Evolutionary conservation across 1,140 invertebrate genomes (phyloP).

Genomic region (Bombus huntii): DNA sequence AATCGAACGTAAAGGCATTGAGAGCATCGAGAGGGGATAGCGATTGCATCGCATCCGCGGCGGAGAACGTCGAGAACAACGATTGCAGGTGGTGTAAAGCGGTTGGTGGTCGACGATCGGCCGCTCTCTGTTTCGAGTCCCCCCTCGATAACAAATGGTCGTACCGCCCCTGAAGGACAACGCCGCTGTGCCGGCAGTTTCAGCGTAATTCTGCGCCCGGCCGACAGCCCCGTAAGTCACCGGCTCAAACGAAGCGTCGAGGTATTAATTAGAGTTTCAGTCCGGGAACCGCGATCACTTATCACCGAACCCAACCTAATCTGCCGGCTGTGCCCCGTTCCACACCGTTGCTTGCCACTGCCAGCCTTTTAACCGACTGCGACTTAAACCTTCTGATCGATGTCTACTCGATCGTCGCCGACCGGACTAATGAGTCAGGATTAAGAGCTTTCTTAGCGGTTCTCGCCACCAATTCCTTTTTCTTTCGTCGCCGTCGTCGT

Average conservation of each 20-base stretch:
- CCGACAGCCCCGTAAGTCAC: slow-evolving; percentile 81
- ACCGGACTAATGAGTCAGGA: slow-evolving; percentile 24
- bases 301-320: slow-evolving; percentile 77
- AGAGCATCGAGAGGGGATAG: neutral
- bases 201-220: slow-evolving; percentile 76
- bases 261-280: slow-evolving; percentile 83
- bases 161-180: slow-evolving; percentile 66
- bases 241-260: slow-evolving; percentile 81
- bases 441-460: slow-evolving; percentile 14
- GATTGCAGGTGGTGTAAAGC: neutral
- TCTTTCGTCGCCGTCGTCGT: neutral
- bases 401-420: slow-evolving; percentile 47
- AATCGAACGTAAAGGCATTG: slow-evolving; percentile 1
- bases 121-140: neutral
- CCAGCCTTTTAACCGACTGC: slow-evolving; percentile 53
- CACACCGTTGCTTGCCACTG: neutral
- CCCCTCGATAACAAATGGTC: slow-evolving; percentile 77
- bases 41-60: slow-evolving; percentile 19
- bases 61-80: slow-evolving; percentile 9
- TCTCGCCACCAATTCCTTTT: neutral
- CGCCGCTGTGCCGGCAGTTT: slow-evolving; percentile 73
- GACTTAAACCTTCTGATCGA: slow-evolving; percentile 70
- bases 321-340: slow-evolving; percentile 46
- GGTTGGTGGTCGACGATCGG: neutral
- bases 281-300: slow-evolving; percentile 80